Conservation (phyloP, 2,113 vertebrate species). For the Hippocampus zosterae region DNA sequence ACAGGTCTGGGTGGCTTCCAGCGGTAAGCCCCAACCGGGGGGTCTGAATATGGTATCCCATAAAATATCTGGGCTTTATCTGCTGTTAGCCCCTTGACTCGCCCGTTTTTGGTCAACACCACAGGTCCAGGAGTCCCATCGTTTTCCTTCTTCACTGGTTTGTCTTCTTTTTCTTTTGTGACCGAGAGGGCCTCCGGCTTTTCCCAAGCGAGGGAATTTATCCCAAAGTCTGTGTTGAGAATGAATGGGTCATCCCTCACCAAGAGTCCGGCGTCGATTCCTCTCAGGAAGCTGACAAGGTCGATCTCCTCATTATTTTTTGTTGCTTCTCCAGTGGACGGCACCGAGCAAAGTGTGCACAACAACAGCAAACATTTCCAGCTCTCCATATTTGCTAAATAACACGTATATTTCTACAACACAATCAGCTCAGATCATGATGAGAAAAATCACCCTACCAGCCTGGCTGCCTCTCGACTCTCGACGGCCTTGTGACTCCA, state of each 20-base stretch:
- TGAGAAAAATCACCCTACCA: constrained; percentile 8
- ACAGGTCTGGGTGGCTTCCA: constrained; percentile 68
- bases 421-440: constrained; percentile 28
- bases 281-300: constrained; percentile 50
- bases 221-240: constrained; percentile 27
- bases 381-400: constrained; percentile 47
- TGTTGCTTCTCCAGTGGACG: constrained; percentile 23
- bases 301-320: constrained; percentile 37
- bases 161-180: constrained; percentile 3
- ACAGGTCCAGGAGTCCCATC: constrained; percentile 36
- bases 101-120: constrained; percentile 61
- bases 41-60: constrained; percentile 70
- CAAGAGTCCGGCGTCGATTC: constrained; percentile 32
- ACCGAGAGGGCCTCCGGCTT: constrained; percentile 6
- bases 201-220: constrained; percentile 23
- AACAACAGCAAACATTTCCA: constrained; percentile 43
- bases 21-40: constrained; percentile 65
- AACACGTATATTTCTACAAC: constrained; percentile 5
- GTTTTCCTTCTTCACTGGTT: constrained; percentile 10
- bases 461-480: constrained; percentile 16
- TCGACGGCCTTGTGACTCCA: constrained; percentile 62
- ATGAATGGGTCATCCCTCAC: constrained; percentile 36
- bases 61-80: constrained; percentile 70
- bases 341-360: constrained; percentile 30
- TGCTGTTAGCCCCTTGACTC: constrained; percentile 43